Evolutionary conservation across 2,888 invertebrate species (phyloP).

Genomic region (Neocrepidodera transversa): DNA sequence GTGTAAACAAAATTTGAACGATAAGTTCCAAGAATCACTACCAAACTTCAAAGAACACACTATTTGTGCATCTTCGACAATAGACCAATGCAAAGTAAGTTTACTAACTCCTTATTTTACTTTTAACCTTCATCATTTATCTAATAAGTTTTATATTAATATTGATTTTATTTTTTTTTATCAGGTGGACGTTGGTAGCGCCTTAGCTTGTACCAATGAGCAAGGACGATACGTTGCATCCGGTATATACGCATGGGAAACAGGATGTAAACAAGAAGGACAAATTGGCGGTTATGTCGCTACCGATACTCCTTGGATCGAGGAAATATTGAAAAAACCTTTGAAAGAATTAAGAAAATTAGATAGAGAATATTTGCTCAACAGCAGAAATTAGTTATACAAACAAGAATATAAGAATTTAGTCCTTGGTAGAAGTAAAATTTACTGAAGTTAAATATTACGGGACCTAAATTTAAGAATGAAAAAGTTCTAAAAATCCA

Average conservation of each 20-base stretch:
- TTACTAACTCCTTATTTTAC: no score
- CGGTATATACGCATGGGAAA: constrained; percentile 81
- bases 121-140: no score
- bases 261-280: constrained; percentile 65
- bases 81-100: constrained; percentile 78
- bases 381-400: constrained; percentile 22
- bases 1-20: constrained; percentile 67
- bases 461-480: constrained; percentile 3
- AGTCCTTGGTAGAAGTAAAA: constrained; percentile 14
- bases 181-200: constrained; percentile 77
- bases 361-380: constrained; percentile 47
- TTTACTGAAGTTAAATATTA: constrained; percentile 8
- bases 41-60: constrained; percentile 68
- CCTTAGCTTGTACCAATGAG: constrained; percentile 77
- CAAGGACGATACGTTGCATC: constrained; percentile 73
- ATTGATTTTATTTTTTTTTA: no score
- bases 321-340: constrained; percentile 55
- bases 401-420: constrained; percentile 4
- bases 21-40: constrained; percentile 66
- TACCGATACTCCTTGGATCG: constrained; percentile 61
- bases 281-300: constrained; percentile 60
- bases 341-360: constrained; percentile 55
- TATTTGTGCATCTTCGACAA: constrained; percentile 73
- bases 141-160: no score
- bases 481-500: neutral